Conservation (phyloP, 2,888 invertebrate species). For the Aspidiotus destructor region DNA sequence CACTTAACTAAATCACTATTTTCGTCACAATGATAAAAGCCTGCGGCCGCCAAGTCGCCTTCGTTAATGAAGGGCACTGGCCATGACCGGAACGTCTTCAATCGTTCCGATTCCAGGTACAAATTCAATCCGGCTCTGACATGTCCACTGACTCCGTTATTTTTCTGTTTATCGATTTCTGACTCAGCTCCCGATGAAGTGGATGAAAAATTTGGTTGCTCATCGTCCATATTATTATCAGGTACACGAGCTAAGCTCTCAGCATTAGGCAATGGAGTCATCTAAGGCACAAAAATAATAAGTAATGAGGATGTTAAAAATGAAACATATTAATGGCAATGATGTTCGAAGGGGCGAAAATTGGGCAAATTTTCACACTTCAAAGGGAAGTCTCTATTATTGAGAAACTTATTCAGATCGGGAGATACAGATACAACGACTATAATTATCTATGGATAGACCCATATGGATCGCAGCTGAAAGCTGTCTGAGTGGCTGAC, state of each 20-base stretch:
- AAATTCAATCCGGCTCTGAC: constrained; percentile 8
- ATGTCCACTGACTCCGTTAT: background rate
- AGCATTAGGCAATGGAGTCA: constrained; percentile 26
- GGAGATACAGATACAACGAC: no score
- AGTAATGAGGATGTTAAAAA: background rate
- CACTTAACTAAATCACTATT: constrained; percentile 58
- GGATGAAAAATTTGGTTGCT: background rate
- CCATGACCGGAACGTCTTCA: constrained; percentile 66
- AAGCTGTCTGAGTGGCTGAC: no score
- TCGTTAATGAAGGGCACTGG: constrained; percentile 54
- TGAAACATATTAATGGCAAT: background rate
- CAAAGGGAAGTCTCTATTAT: no score
- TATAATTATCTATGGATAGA: no score
- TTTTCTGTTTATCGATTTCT: background rate
- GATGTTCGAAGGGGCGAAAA: no score
- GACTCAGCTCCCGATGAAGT: background rate
- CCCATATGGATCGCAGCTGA: no score
- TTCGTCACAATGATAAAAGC: constrained; percentile 70
- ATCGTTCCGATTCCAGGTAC: constrained; percentile 41
- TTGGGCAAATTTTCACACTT: no score
- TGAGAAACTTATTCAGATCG: no score
- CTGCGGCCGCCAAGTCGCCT: constrained; percentile 61
- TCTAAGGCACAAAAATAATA: constrained; percentile 4
- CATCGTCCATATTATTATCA: background rate
- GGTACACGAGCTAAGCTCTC: constrained; percentile 8